These are phyloP conservation scores for Ericerus pela DNA, from an alignment of 1,140 invertebrate genomes.

Conservation along the genomic window DNA sequence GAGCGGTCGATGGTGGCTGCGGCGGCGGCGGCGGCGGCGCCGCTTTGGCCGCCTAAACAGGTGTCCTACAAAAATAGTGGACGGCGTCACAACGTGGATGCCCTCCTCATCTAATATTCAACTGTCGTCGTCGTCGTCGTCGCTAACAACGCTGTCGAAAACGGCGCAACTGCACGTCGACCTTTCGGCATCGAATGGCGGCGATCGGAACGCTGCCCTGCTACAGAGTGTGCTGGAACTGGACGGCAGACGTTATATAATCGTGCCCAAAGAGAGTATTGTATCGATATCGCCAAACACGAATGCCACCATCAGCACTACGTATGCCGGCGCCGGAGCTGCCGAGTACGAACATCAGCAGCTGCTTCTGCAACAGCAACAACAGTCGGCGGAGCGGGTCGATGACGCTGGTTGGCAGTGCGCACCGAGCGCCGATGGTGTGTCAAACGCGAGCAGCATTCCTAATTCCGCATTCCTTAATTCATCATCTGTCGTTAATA, in stretches of 20 bases:
- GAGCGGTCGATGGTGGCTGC: background rate
- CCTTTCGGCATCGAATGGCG: background rate
- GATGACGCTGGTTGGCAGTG: background rate
- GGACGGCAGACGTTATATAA: background rate
- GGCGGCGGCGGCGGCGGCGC: background rate
- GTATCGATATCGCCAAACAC: background rate
- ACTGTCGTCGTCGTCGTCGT: background rate
- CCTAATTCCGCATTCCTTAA: background rate
- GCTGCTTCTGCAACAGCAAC: background rate
- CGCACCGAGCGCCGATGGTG: background rate
- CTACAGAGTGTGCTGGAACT: background rate
- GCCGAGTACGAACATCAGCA: conserved; percentile 1
- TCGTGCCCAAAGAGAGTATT: conserved; percentile 1
- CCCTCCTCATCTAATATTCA: background rate
- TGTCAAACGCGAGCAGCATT: background rate
- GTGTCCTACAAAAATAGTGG: background rate
- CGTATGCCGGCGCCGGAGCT: too few relatives aligned
- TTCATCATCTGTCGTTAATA: too few relatives aligned
- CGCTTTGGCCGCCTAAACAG: too few relatives aligned
- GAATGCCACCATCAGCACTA: background rate
- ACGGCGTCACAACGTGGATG: conserved; percentile 1
- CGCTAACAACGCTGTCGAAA: background rate
- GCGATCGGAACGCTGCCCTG: background rate
- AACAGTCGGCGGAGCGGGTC: background rate
- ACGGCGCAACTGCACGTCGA: too few relatives aligned